Evolutionary conservation across 92 coral and sea anemone species (phyloP), one percentile per base, ranked within the genome.

Genomic region (Pocillopora meandrina): DNA sequence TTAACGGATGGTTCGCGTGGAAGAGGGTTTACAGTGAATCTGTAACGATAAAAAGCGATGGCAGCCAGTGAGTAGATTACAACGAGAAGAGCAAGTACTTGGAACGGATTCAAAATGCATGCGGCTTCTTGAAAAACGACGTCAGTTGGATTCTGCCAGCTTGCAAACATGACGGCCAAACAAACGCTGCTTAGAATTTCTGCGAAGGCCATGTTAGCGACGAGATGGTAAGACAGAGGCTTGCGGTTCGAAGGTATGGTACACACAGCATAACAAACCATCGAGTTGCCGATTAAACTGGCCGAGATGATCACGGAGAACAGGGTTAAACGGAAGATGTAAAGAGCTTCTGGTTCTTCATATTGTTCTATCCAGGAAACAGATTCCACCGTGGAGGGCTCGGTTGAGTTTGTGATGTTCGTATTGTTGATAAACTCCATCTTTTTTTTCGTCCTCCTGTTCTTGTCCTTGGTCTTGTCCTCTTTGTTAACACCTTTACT

Each of bases 151-250:
- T 56, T 36, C 56, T 87, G 82, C 55, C 31, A 62, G 62, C 80
- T 70, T 12, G 61, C 78, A 18, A 63, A 74, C 55, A 91, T 47
- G 59, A 84, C 57, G 3, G 93, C 87, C 56, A 91, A 83, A 14
- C 83, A 75, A 5, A 91, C 52, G n/a, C 81, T 78, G 14, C 74
- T 79, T 31, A 84, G 14, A 35, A 91, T 78, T 79, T 91, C 93
- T 19, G 93, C 93, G 42, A 76, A 47, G 33, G 93, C 91, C 81
- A 91, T 70, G 76, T 81, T 84, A 19, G 91, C 79, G 6, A 91
- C 93, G 69, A 91, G 82, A 74, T 84, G 62, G 65, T 91, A 91
- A 19, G 91, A 87, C 62, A 91, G 64, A 10, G 93, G 93, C 61
- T 84, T 91, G 47, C 80, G 86, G 70, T 26, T 26, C 26, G 9